Evolutionary conservation across 2,888 invertebrate species (phyloP), one percentile per base, ranked within the genome.

Genomic region (Iselma pallidipennis): DNA sequence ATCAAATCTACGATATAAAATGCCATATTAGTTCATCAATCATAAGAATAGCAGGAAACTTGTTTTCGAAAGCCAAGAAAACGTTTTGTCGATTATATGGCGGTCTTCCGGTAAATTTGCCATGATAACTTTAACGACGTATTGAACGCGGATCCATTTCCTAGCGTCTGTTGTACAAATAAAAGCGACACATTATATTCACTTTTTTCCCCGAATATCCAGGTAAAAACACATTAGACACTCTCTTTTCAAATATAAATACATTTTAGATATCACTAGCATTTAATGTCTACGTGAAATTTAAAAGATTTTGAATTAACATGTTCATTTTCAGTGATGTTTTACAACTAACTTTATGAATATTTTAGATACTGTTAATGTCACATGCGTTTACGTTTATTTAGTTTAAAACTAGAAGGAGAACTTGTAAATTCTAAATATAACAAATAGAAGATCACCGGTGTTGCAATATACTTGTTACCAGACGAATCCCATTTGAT

Each of bases 61-160:
- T 63, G 63, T 63, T 63, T 33, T 50, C 55, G 33, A 52, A 57
- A 57, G 55, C 50, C 10, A 57, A 54, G 42, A 61, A 45, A 63
- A 51, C 59, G 26, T 56, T 63, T 63, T 63, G 59, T 63, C 63
- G 63, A 65, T 68, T 67, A 70, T 70, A 70, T 67, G 63, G 64
- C 63, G 66, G 61, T 63, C 67, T 70, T 70, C 70, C 68, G 67
- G 66, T 68, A 70, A 70, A 70, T 70, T 70, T 70, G 62, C 63
- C 64, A 55, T 64, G 68, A 70, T 68, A 63, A 67, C 67, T 67
- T 65, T 67, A 67, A 67, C 67, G 67, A 65, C 63, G 65, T 67
- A 67, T 65, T 63, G 67, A 67, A 65, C 65, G 49, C 48, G 61
- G 57, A 28, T 19, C 55, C 56, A 49, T 56, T 61, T 55, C 51